Evolutionary conservation across 2,888 invertebrate genomes (phyloP).

Genomic region (Iselma pallidipennis): DNA sequence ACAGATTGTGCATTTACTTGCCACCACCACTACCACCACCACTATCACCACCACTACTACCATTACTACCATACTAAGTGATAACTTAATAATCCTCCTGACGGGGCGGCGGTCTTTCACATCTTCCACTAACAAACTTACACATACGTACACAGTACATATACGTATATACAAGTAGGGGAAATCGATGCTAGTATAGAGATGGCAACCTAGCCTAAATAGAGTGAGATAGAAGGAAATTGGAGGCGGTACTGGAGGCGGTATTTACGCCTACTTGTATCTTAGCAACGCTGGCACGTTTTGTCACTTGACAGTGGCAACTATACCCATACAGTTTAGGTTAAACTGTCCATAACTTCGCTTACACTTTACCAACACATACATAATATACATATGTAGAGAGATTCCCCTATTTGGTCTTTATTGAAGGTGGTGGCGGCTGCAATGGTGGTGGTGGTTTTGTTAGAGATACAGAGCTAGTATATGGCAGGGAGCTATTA

Average conservation of each 20-base stretch:
- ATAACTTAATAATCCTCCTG: slow-evolving; percentile 34
- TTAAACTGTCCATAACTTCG: not conserved
- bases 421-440: slow-evolving; percentile 2
- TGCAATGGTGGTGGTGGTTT: not conserved
- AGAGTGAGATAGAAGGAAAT: not conserved
- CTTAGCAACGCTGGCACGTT: slow-evolving; percentile 51
- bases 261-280: slow-evolving; percentile 43
- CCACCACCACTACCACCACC: not conserved
- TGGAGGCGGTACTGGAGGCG: slow-evolving; percentile 9
- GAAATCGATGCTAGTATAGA: slow-evolving; percentile 2
- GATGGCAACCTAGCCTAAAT: not conserved
- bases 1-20: slow-evolving; percentile 44
- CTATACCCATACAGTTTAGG: not conserved
- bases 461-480: not conserved
- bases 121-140: not conserved
- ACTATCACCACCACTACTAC: no score
- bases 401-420: slow-evolving; percentile 15
- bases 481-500: slow-evolving; percentile 14
- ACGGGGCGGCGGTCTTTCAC: slow-evolving; percentile 9
- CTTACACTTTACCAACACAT: slow-evolving; percentile 10
- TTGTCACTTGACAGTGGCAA: slow-evolving; percentile 37
- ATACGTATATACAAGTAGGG: not conserved
- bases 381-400: no score
- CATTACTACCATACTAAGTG: slow-evolving; percentile 29
- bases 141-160: not conserved